These are phyloP conservation scores for Phaethornis superciliosus DNA, from an alignment of 2,113 vertebrate genomes.

Conservation along the genomic window DNA sequence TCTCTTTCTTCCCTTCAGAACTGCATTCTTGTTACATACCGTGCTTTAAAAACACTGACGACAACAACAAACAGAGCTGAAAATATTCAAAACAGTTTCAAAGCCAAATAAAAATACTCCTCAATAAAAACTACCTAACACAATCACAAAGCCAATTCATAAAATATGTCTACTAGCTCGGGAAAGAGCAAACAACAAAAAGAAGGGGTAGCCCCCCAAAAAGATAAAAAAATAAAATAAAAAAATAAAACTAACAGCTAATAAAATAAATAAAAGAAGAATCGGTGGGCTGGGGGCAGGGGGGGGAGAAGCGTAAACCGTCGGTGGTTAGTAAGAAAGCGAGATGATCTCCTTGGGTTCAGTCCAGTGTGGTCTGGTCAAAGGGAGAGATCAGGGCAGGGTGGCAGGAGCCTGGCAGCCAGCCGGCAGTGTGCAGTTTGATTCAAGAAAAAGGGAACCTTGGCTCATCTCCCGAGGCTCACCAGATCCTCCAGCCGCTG, in stretches of 20 bases:
- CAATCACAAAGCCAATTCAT: constrained; percentile 77
- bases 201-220: constrained; percentile 43
- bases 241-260: constrained; percentile 76
- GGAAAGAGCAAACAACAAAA: constrained; percentile 72
- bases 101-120: constrained; percentile 77
- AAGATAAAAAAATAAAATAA: constrained; percentile 74
- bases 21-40: constrained; percentile 56
- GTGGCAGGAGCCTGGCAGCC: constrained; percentile 70
- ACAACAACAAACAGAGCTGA: constrained; percentile 73
- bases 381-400: constrained; percentile 73
- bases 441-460: constrained; percentile 65
- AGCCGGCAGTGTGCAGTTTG: constrained; percentile 77
- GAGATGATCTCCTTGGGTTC: constrained; percentile 76
- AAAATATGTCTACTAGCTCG: constrained; percentile 71
- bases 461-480: constrained; percentile 75
- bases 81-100: constrained; percentile 73
- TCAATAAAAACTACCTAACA: constrained; percentile 75
- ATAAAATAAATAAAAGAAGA: constrained; percentile 82
- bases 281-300: constrained; percentile 26
- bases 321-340: constrained; percentile 82
- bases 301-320: constrained; percentile 68
- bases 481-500: constrained; percentile 74
- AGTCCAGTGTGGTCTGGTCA: constrained; percentile 78
- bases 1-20: constrained; percentile 63
- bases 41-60: constrained; percentile 72